A percentile compares a stretch with the other conserved stretches of the same genome.
phyloP scores from a whole-genome alignment of 1,140 invertebrate genomes.

The Lepidurus arcticus region DNA sequence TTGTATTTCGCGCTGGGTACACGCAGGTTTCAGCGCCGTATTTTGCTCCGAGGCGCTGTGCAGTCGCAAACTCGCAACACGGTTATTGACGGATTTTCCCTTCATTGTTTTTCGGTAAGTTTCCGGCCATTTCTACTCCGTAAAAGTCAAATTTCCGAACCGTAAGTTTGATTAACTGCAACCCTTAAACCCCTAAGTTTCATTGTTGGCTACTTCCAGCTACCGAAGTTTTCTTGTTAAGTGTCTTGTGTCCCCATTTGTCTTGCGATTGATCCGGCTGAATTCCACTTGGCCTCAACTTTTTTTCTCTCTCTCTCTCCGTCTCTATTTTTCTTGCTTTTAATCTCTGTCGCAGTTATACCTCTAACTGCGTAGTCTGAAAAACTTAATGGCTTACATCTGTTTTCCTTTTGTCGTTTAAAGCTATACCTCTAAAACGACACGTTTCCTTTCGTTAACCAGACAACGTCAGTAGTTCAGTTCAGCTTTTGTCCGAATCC shows the following conservation, averaged over 20 bases:
- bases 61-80: neutral
- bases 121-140: neutral
- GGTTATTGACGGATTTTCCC: constrained; percentile 19
- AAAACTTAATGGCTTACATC: neutral
- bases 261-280: neutral
- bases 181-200: neutral
- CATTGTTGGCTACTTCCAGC: neutral
- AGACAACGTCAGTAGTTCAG: neutral
- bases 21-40: neutral
- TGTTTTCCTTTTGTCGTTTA: neutral
- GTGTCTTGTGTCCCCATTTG: neutral
- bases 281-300: neutral
- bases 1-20: too few relatives aligned
- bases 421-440: neutral
- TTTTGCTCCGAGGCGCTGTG: constrained; percentile 16
- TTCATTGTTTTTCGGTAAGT: constrained; percentile 15
- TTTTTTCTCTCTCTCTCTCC: neutral
- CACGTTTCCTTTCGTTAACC: neutral
- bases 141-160: neutral
- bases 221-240: neutral
- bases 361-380: neutral
- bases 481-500: neutral
- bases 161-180: neutral
- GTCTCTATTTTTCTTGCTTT: neutral
- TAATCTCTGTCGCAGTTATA: neutral